phyloP scores from a whole-genome alignment of 2,797 vertebrate genomes.

The Gallinago solitaria region DNA sequence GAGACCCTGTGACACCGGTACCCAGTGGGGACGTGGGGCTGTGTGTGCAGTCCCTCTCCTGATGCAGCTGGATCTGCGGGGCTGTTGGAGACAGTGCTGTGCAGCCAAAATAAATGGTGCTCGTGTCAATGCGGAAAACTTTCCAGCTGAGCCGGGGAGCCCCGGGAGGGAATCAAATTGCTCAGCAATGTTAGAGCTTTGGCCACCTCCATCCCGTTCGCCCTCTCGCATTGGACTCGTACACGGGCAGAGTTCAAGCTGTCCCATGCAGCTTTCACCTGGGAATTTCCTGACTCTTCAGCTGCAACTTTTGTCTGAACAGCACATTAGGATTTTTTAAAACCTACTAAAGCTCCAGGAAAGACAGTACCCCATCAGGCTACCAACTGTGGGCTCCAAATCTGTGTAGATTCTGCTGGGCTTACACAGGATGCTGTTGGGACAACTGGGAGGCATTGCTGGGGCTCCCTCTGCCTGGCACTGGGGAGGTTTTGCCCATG shows the following conservation, averaged over 20 bases:
- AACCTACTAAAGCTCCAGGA: neutral
- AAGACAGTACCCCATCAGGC: neutral
- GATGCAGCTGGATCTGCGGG: neutral
- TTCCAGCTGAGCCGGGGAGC: neutral
- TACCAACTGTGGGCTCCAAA: neutral
- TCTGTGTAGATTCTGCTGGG: neutral
- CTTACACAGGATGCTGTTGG: neutral
- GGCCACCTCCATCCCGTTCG: neutral
- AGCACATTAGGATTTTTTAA: neutral
- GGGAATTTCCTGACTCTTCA: slow-evolving; percentile 18
- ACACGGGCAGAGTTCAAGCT: neutral
- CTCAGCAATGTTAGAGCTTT: neutral
- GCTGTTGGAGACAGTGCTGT: neutral
- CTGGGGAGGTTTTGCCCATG: neutral
- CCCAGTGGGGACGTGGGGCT: rapidly evolving
- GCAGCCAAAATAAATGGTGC: slow-evolving; percentile 38
- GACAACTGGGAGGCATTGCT: rapidly evolving
- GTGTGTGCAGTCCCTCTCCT: neutral
- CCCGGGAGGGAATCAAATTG: neutral
- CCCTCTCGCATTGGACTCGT: neutral
- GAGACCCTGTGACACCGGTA: neutral
- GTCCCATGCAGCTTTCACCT: neutral
- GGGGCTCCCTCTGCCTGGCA: neutral
- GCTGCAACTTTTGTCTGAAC: neutral
- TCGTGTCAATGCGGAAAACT: slow-evolving; percentile 11